Evolutionary conservation across 2,888 invertebrate species (phyloP), one percentile per base, ranked within the genome.

Genomic region (Augiades crinisus): DNA sequence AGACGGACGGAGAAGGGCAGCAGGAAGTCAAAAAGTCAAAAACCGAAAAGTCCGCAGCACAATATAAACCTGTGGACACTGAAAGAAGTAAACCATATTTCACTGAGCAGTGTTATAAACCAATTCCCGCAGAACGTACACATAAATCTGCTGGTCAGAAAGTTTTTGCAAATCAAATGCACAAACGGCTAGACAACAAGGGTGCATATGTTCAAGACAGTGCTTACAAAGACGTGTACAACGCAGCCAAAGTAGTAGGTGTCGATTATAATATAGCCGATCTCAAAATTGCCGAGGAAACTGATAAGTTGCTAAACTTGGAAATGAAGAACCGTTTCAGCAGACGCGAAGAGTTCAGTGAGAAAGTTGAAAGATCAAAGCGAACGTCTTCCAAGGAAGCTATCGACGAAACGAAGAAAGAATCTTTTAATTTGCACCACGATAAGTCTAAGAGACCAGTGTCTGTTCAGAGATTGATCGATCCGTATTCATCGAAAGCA

Each of bases 261-360:
- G 72, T 82, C n/a, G 90, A 90, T 70, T 89, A 87, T 59, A 81
- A 77, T 40, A 83, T 87, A 49, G 80, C 86, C 69, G 90, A 90
- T 82, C 85, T 89, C 78, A 90, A 87, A 81, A 70, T 79, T 33
- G 88, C 87, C 17, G 89, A 89, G 60, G 88, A 89, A 81, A 89
- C 87, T 2, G 89, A 88, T 46, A 86, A 82, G 65, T 77, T 88
- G 75, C 60, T 89, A 27, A 89, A 89, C 56, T 62, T 70, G 61
- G 88, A 88, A 68, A 85, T 86, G 61, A 89, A 79, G 57, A 78
- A 59, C 56, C 75, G 83, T 8, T 81, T 76, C 40, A 85, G 86
- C 45, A 71, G 82, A 64, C 77, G 82, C 27, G 88, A 88, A 16
- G 87, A 87, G 44, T 81, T 75, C 51, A 72, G 69, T 16, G 85